A percentile compares a stretch with the other conserved stretches of the same genome.
Conservation (phyloP, 2,888 invertebrate species). For the Andrena marginata region DNA sequence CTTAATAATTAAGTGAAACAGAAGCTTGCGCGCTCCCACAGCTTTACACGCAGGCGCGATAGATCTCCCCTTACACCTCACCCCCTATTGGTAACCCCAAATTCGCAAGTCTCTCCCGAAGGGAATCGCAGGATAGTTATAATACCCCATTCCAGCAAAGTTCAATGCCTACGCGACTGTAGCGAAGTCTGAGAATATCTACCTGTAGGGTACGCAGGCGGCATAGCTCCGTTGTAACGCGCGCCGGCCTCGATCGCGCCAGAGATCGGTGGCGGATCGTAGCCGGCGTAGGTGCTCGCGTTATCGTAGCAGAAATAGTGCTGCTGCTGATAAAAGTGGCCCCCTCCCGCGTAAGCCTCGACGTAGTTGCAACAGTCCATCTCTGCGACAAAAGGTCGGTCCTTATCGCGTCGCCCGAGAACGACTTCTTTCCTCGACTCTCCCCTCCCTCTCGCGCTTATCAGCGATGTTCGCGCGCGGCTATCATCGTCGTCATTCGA, state of each 20-base stretch:
- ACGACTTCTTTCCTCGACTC: slow-evolving; percentile 36
- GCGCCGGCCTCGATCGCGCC: slow-evolving; percentile 79
- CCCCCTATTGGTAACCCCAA: background rate
- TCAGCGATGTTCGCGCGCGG: slow-evolving; percentile 41
- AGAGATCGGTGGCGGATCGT: slow-evolving; percentile 75
- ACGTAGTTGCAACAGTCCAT: slow-evolving; percentile 84
- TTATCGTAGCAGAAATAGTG: slow-evolving; percentile 82
- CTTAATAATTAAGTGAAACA: no score
- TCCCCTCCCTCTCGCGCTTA: slow-evolving; percentile 22
- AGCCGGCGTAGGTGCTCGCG: slow-evolving; percentile 75
- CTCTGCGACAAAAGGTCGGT: slow-evolving; percentile 43
- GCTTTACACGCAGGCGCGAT: slow-evolving; percentile 1
- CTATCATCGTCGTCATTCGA: slow-evolving; percentile 14
- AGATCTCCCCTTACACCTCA: background rate
- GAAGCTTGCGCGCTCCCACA: background rate
- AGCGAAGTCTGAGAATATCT: slow-evolving; percentile 34
- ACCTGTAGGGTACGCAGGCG: slow-evolving; percentile 83
- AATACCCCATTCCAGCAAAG: background rate
- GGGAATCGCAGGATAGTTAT: background rate
- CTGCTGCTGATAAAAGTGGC: slow-evolving; percentile 80
- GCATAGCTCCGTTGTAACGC: slow-evolving; percentile 79
- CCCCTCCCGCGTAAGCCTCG: slow-evolving; percentile 80
- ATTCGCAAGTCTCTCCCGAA: no score
- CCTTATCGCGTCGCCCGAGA: slow-evolving; percentile 42
- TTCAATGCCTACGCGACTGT: background rate